Evolutionary conservation across 2,888 invertebrate species (phyloP), one percentile per base, ranked within the genome.

Genomic region (Eubasilissa splendida): DNA sequence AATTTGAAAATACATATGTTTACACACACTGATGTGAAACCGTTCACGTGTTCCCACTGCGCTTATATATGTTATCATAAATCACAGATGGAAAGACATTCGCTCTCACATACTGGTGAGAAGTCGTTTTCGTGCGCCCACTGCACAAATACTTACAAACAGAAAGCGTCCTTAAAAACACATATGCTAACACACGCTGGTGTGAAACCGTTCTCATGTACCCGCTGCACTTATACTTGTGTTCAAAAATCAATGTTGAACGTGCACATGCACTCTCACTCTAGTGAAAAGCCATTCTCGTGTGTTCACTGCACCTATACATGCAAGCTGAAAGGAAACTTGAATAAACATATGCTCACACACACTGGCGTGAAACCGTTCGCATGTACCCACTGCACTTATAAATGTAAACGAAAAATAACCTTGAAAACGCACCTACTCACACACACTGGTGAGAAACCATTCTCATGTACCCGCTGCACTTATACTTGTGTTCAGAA

Each of bases 381-480:
- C 1, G 0, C 65, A 33, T 65, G 65, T 42, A 12, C 31, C 3
- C 12, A 33, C 9, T 33, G 31, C 31, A 65, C 12, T 31, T 65
- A 33, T 42, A 33, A 22, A 22, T 33, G 31, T 65, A 33, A 22
- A 33, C 22, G 65, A 33, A 65, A 65, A 10, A 65, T 12, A 33
- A 65, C 65, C 12, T 65, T 65, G 12, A 65, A 65, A 33, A 22
- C 12, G 65, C 65, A 65, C 65, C 12, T 65, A 33, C 12, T 33
- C 8, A 65, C 65, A 3, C 65, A 65, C 12, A 33, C 65, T 10
- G 10, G 14, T 12, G 65, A 65, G 33, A 65, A 33, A 22, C 65
- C 65, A 33, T 65, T 33, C 10, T 33, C 65, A 7, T 65, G 65
- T 33, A 10, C n/a, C 8, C 11, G 9, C 31, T 65, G 65, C 33